A percentile compares a stretch with the other conserved stretches of the same genome.
Evolutionary conservation across 2,113 vertebrate genomes (phyloP).

Genomic region (Caretta caretta): DNA sequence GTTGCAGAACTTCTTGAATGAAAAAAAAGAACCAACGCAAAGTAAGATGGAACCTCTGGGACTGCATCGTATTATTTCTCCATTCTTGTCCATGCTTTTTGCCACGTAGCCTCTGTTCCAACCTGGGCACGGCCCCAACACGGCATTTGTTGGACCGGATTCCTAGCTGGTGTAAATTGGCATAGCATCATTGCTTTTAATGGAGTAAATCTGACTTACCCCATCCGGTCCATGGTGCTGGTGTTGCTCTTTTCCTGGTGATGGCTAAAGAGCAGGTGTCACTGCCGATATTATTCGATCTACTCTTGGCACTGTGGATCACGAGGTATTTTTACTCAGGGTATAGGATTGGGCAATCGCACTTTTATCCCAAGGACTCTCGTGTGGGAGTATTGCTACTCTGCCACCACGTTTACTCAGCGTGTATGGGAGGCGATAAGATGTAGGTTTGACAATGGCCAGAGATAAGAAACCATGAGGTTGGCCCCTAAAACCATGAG

Average conservation of each 20-base stretch:
- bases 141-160: background rate
- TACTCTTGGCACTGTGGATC: background rate
- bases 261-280: accelerated
- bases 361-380: background rate
- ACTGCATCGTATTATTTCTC: background rate
- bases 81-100: background rate
- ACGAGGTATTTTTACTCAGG: accelerated
- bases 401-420: accelerated
- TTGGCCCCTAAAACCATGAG: background rate
- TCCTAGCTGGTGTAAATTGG: accelerated
- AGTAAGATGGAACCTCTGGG: background rate
- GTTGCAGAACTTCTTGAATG: accelerated
- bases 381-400: accelerated
- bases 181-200: background rate
- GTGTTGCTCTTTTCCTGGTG: accelerated
- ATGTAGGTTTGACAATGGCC: background rate
- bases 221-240: background rate
- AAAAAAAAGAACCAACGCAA: accelerated
- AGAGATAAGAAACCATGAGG: no score
- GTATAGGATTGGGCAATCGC: accelerated
- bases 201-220: accelerated
- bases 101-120: accelerated
- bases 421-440: accelerated
- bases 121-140: background rate
- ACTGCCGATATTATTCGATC: accelerated